phyloP scores from a whole-genome alignment of 2,888 invertebrate species.

The Tethea ocularis region DNA sequence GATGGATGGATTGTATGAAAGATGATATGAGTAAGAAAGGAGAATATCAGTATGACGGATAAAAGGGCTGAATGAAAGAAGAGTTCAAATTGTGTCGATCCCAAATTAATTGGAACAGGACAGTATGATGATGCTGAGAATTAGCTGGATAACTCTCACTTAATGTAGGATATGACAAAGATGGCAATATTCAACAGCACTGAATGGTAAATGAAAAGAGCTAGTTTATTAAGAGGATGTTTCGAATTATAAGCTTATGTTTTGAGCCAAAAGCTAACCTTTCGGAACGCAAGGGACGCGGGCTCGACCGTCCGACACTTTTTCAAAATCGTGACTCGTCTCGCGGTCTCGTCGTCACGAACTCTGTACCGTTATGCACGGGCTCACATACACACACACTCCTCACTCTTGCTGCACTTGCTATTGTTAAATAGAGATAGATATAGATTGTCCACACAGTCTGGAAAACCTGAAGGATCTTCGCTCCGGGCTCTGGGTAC shows the following conservation, averaged over 20 bases:
- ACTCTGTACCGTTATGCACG: slow-evolving; percentile 67
- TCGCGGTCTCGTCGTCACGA: slow-evolving; percentile 74
- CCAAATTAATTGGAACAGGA: too few species aligned
- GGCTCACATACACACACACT: slow-evolving; percentile 40
- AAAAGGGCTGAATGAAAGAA: too few species aligned
- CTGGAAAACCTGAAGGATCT: slow-evolving; percentile 43
- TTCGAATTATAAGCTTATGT: slow-evolving; percentile 16
- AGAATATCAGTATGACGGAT: too few species aligned
- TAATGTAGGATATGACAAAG: too few species aligned
- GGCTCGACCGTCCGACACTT: slow-evolving; percentile 72
- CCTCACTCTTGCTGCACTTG: slow-evolving; percentile 49
- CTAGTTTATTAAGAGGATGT: neutral
- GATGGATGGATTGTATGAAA: too few species aligned
- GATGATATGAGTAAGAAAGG: too few species aligned
- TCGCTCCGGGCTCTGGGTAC: slow-evolving; percentile 26
- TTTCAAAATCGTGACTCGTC: slow-evolving; percentile 82
- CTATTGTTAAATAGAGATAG: slow-evolving; percentile 51
- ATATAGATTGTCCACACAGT: slow-evolving; percentile 33
- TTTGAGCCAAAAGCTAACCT: slow-evolving; percentile 50
- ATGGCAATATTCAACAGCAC: neutral
- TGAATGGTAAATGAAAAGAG: too few species aligned
- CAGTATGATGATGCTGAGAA: too few species aligned
- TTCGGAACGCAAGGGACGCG: slow-evolving; percentile 59
- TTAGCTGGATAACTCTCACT: too few species aligned
- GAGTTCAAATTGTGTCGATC: too few species aligned